Evolutionary conservation across 2,888 invertebrate species (phyloP), one percentile per base, ranked within the genome.

Genomic region (Eledona agricola): DNA sequence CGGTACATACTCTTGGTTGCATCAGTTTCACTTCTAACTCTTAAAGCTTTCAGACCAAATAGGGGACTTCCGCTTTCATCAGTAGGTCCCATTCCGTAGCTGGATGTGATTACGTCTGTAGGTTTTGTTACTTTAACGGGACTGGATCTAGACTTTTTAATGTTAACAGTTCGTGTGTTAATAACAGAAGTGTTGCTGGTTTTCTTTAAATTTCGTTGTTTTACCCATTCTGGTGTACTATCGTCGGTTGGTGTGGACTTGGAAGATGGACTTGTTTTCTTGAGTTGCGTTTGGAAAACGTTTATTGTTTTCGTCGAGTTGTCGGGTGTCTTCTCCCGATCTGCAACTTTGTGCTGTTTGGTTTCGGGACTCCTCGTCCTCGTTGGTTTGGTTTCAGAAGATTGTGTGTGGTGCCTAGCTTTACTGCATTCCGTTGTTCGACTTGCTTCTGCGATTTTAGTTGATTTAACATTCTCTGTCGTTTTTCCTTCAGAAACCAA

Each of bases 31-130:
- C 20, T 46, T 68, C 82, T 81, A 51, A 80, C 80, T 58, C 83
- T 79, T 51, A 91, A 79, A 47, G 91, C 90, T 69, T 82, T 83
- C 62, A 91, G 83, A 43, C 91, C 91, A 76, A 91, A 91, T 49
- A 91, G 78, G 11, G 90, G 90, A 49, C 82, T 79, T 5, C 91
- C 90, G 62, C 89, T 85, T 59, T 90, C 88, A 70, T 91, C 91
- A 1, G 88, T 85, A 13, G 91, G 91, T 0, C 91, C 91, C 1
- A 89, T 87, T 1, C 90, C 90, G 72, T 91, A 91, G 71, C 89
- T 88, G 1, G 90, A 90, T 1, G 87, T 90, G 51, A 91, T 86
- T 15, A 83, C 83, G 70, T 89, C 87, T 0, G 80, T 80, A 0
- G 82, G 79, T 65, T 72, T 68, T 1, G 65, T 51, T 37, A 77